A percentile compares a stretch with the other conserved stretches of the same genome.
phyloP scores from a whole-genome alignment of 2,113 vertebrate genomes.

The Trinectes maculatus region DNA sequence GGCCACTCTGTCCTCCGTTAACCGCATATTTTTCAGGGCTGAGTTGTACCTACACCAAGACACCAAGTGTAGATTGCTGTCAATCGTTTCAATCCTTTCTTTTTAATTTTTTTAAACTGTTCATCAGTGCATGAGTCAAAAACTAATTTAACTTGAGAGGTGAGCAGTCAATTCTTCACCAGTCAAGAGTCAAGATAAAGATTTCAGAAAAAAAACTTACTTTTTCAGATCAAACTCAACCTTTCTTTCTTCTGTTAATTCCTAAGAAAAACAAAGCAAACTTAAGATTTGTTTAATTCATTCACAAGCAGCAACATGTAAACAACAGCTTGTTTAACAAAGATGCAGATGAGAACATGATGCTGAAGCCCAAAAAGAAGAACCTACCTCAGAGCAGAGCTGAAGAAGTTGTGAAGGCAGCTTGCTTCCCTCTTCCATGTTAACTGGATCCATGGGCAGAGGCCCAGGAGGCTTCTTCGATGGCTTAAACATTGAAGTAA shows the following conservation, averaged over 20 bases:
- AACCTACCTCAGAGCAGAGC: slow-evolving; percentile 67
- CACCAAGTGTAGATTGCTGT: too few species aligned
- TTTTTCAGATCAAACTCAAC: slow-evolving; percentile 41
- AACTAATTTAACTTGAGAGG: too few species aligned
- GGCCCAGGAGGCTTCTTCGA: slow-evolving; percentile 59
- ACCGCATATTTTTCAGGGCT: slow-evolving; percentile 80
- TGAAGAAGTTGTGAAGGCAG: slow-evolving; percentile 67
- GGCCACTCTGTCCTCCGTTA: slow-evolving; percentile 71
- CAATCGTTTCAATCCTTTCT: too few species aligned
- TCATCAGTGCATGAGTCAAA: too few species aligned
- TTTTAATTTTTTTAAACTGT: too few species aligned
- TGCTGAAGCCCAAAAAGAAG: not conserved
- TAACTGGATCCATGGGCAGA: slow-evolving; percentile 64
- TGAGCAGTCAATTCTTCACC: not conserved
- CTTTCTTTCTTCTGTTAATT: slow-evolving; percentile 22
- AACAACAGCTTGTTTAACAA: not conserved
- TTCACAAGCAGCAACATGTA: not conserved
- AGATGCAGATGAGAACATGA: not conserved
- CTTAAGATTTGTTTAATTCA: not conserved
- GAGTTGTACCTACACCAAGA: slow-evolving; percentile 80
- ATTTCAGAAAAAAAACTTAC: slow-evolving; percentile 53
- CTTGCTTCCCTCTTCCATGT: slow-evolving; percentile 60
- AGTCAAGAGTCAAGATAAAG: not conserved
- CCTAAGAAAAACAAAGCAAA: slow-evolving; percentile 32
- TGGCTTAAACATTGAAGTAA: not conserved